These are phyloP conservation scores for Oreortyx pictus DNA, from an alignment of 2,797 vertebrate genomes.

Conservation along the genomic window DNA sequence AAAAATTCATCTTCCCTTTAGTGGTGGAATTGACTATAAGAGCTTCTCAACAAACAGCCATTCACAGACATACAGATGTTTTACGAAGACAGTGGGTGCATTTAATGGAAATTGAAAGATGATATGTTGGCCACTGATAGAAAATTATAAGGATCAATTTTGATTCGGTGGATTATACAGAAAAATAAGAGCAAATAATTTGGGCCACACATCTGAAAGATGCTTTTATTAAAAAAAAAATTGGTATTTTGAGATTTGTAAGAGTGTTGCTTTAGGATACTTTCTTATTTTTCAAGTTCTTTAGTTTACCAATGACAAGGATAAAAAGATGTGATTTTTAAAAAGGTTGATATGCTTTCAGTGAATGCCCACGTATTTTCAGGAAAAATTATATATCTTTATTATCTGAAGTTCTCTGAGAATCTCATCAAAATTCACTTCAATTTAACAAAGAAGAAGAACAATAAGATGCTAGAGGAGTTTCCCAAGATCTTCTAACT, in stretches of 20 bases:
- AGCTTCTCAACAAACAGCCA: not conserved
- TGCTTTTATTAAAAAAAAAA: not conserved
- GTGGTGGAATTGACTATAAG: not conserved
- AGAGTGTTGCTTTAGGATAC: constrained; percentile 24
- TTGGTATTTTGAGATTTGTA: constrained; percentile 45
- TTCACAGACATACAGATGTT: not conserved
- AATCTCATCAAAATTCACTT: not conserved
- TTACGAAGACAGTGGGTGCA: not conserved
- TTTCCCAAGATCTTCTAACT: not conserved
- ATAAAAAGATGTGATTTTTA: constrained; percentile 28
- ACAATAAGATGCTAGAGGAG: not conserved
- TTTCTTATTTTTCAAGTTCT: not conserved
- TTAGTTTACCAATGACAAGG: not conserved
- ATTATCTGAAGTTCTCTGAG: not conserved
- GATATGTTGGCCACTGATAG: not conserved
- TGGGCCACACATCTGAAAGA: not conserved
- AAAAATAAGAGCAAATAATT: not conserved
- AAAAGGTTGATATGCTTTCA: not conserved
- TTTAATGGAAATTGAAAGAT: not conserved
- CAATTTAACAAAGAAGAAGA: not conserved
- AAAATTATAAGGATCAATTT: not conserved
- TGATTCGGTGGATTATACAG: not conserved
- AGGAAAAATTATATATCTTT: not conserved
- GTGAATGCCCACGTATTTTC: not conserved
- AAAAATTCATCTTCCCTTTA: not conserved